These are phyloP conservation scores for Zosterops hypoxanthus DNA, from an alignment of 2,113 vertebrate genomes.

Conservation along the genomic window DNA sequence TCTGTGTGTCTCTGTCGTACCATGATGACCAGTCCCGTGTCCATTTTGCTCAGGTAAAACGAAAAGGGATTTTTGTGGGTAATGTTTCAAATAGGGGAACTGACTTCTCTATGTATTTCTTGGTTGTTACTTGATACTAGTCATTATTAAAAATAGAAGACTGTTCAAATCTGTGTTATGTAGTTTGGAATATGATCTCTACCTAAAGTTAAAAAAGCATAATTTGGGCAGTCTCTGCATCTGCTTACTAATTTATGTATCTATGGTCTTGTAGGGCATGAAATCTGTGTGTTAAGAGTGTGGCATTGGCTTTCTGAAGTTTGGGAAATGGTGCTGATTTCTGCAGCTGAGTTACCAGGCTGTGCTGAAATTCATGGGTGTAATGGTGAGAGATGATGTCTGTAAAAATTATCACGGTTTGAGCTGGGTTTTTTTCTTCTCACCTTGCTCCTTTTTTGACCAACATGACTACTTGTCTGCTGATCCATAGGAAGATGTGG, in stretches of 20 bases:
- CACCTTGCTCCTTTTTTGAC: background rate
- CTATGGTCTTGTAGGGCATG: background rate
- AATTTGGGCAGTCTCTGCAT: background rate
- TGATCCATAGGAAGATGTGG: background rate
- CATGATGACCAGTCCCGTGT: background rate
- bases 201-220: background rate
- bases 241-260: background rate
- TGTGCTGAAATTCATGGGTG: background rate
- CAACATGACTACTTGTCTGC: rapidly evolving
- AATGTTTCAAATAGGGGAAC: background rate
- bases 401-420: background rate
- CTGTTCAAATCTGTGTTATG: background rate
- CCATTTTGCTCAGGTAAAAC: background rate
- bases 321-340: background rate
- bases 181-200: background rate
- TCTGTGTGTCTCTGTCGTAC: background rate
- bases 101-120: background rate
- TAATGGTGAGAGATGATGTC: rapidly evolving
- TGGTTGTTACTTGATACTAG: background rate
- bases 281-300: background rate
- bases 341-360: background rate
- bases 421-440: background rate
- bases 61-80: background rate
- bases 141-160: background rate
- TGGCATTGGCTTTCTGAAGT: background rate